Base-by-base conservation (phyloP, 2,113 vertebrate genomes). In the Phoenicopterus ruber region DNA sequence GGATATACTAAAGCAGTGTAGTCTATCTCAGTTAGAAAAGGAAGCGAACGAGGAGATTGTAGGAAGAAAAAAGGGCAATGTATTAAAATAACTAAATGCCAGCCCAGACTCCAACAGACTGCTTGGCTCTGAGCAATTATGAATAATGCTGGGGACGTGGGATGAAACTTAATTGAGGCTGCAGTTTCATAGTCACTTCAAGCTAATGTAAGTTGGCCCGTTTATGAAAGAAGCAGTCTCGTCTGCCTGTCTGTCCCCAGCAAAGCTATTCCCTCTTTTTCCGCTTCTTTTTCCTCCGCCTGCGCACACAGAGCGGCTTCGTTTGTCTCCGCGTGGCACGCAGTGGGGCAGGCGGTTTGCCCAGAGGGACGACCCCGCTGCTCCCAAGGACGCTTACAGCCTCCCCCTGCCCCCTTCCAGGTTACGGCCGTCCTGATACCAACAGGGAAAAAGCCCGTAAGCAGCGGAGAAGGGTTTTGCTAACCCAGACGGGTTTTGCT, bases 151-250 rank as follows among this genome's bases (percentile, higher is more conserved):
- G 36, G 21, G 40, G 82, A 65, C 61, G 63, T 61, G 61, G 62
- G 36, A 85, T 72, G 82, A 82, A 93, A 94, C 82, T 88, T 85
- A 96, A 93, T 91, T 96, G 91, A 93, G 89, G 54, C 72, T 91
- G 25, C 58, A 85, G 66, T 88, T 96, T 88, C 84, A 42, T 47
- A 90, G 81, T 79, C 84, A 79, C 86, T 94, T 93, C 69, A 87
- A 93, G 49, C 73, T 96, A 72, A 96, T 93, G 76, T 95, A 86
- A 88, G 24, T 36, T 87, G 91, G 65, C 81, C 18, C 10, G 11
- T 50, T 80, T 69, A 54, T 84, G 58, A 94, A 93, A 73, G 69
- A 67, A 89, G 74, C 52, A 72, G 83, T 78, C 69, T 82, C 0
- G 14, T 36, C 44, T 71, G 73, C 61, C 57, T 87, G 63, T 69